phyloP scores from a whole-genome alignment of 1,140 invertebrate species.

The Pseudomyrmex pallidus region DNA sequence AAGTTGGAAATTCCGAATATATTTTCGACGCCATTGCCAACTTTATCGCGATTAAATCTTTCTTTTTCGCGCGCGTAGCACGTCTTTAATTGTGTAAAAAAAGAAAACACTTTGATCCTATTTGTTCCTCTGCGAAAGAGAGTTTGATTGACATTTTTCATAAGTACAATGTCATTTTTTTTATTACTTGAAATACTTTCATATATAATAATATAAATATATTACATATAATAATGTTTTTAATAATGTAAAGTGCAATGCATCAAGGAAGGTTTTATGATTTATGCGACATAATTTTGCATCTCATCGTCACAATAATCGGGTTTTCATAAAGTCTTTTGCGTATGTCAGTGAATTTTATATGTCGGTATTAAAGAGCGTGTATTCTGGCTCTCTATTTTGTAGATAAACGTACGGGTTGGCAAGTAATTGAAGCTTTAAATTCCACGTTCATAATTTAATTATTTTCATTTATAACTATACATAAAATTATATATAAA shows the following conservation, averaged over 20 bases:
- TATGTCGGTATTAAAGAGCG: slow-evolving; percentile 22
- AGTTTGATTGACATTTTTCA: no score
- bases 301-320: not conserved
- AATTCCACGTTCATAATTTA: slow-evolving; percentile 13
- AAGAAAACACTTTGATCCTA: no score
- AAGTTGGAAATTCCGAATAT: no score
- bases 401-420: not conserved
- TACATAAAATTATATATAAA: not conserved
- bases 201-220: no score
- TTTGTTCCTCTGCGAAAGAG: no score
- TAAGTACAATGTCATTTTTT: no score
- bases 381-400: slow-evolving; percentile 32
- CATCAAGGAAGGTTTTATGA: not conserved
- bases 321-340: not conserved
- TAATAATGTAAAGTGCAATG: not conserved
- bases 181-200: no score
- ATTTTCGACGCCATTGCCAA: no score
- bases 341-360: not conserved
- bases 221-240: no score
- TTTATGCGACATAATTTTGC: slow-evolving; percentile 13
- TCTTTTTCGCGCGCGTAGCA: no score
- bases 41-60: no score
- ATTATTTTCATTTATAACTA: slow-evolving; percentile 38
- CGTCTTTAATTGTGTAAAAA: no score
- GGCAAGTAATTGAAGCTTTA: slow-evolving; percentile 2